Percentiles rank a stretch among this genome's conserved stretches.
Conservation (phyloP, 2,797 vertebrate species). For the Distichodus sexfasciatus region DNA sequence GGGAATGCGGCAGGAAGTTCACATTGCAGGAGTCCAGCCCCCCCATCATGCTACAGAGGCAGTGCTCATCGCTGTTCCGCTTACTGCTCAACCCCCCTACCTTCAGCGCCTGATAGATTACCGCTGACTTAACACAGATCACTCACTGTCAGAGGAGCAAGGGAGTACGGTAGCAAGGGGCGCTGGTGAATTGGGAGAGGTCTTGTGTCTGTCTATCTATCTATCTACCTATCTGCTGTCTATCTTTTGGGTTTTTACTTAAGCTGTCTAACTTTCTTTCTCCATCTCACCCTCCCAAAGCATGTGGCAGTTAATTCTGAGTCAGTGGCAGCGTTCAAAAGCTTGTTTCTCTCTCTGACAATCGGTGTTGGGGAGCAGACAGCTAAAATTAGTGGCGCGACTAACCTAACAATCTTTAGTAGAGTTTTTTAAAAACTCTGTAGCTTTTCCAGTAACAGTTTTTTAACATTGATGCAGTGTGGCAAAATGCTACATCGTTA, state of each 20-base stretch:
- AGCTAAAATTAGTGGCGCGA: too few species aligned
- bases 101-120: constrained; percentile 74
- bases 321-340: not conserved
- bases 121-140: constrained; percentile 78
- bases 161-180: constrained; percentile 73
- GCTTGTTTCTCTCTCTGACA: not conserved
- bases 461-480: too few species aligned
- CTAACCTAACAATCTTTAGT: too few species aligned
- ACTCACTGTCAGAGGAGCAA: constrained; percentile 75
- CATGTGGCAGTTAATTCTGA: not conserved
- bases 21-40: constrained; percentile 59
- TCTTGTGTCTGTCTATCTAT: constrained; percentile 69
- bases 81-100: constrained; percentile 57
- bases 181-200: constrained; percentile 63
- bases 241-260: constrained; percentile 56
- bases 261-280: constrained; percentile 48
- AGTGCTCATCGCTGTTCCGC: constrained; percentile 40
- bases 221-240: constrained; percentile 61
- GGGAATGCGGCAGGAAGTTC: constrained; percentile 65
- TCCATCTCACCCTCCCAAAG: constrained; percentile 38
- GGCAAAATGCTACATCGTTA: too few species aligned
- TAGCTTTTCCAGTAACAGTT: too few species aligned
- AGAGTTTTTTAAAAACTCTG: too few species aligned
- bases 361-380: too few species aligned
- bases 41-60: constrained; percentile 55